Evolutionary conservation across 2,888 invertebrate species (phyloP), one percentile per base, ranked within the genome.

Genomic region (Caradrina clavipalpis): DNA sequence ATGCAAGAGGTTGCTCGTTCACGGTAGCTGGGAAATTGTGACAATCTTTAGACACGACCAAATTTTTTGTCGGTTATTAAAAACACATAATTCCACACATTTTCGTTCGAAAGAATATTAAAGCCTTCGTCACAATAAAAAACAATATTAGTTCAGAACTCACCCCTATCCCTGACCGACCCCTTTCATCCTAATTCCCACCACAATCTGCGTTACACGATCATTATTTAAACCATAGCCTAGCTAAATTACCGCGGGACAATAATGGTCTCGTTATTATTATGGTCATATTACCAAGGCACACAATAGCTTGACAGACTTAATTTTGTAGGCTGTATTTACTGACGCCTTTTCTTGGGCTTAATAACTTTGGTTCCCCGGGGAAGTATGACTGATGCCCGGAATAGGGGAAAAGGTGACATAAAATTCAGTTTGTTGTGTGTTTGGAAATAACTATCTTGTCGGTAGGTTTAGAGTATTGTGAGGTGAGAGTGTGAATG

Each of bases 351-450:
- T 78, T 87, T 84, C 86, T 86, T 78, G 63, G 76, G 84, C 82
- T 88, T 90, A 88, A 88, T 90, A 90, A 88, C 88, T 88, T 74
- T 68, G 64, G 78, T 78, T 82, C 84, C 70, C 79, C 7, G 42
- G 84, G 83, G 87, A 72, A 31, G 63, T 51, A 35, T 54, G 76
- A 70, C 21, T 21, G 77, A 70, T 73, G 50, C 6, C 45, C 39
- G 50, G 13, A 39, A 15, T 71, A 22, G 42, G 17, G 17, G 22
- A 26, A 56, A 47, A 21, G n/a, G 13, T 45, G 11, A 11, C 47
- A 39, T 50, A 61, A 31, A 50, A 22, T 19, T 61, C 5, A 56
- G 22, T 59, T 55, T 45, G 69, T 47, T 68, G 22, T 51, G 19
- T 49, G 49, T 49, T 21, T 19, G 19, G 47, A 47, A 47, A 47